phyloP scores from a whole-genome alignment of 2,888 invertebrate genomes.

The Plebejus melissa region DNA sequence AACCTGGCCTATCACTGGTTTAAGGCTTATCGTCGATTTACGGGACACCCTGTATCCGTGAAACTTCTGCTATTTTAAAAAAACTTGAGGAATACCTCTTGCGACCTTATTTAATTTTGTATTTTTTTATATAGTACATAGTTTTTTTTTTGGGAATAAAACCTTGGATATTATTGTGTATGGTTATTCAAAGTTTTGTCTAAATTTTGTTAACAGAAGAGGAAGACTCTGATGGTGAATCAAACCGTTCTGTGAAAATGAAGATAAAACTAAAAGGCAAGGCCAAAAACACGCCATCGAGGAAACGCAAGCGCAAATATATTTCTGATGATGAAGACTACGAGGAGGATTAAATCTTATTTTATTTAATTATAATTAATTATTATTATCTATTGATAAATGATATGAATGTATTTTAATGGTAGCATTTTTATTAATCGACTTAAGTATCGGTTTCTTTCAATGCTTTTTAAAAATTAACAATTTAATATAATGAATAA shows the following conservation, averaged over 20 bases:
- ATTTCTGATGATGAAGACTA: conserved; percentile 83
- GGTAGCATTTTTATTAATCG: conserved; percentile 9
- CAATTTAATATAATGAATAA: conserved; percentile 16
- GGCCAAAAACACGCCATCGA: conserved; percentile 71
- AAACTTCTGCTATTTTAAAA: too few relatives aligned
- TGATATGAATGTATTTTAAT: conserved; percentile 22
- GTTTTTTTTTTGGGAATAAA: background rate
- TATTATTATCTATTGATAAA: conserved; percentile 23
- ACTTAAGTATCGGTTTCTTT: conserved; percentile 13
- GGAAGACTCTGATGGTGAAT: conserved; percentile 81
- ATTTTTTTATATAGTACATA: background rate
- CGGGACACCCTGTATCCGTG: too few relatives aligned
- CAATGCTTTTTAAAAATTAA: conserved; percentile 1
- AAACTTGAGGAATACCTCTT: too few relatives aligned
- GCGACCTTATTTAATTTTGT: too few relatives aligned
- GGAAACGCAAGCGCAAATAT: conserved; percentile 81
- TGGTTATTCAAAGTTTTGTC: background rate
- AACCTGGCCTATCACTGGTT: too few relatives aligned
- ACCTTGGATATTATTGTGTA: too few relatives aligned
- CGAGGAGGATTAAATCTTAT: conserved; percentile 70
- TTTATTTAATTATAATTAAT: conserved; percentile 27
- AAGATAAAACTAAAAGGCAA: conserved; percentile 84
- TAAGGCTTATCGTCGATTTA: too few relatives aligned
- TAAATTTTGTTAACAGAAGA: conserved; percentile 54
- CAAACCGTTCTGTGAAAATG: conserved; percentile 83